phyloP scores from a whole-genome alignment of 2,888 invertebrate species.

The Campoplex nolae region DNA sequence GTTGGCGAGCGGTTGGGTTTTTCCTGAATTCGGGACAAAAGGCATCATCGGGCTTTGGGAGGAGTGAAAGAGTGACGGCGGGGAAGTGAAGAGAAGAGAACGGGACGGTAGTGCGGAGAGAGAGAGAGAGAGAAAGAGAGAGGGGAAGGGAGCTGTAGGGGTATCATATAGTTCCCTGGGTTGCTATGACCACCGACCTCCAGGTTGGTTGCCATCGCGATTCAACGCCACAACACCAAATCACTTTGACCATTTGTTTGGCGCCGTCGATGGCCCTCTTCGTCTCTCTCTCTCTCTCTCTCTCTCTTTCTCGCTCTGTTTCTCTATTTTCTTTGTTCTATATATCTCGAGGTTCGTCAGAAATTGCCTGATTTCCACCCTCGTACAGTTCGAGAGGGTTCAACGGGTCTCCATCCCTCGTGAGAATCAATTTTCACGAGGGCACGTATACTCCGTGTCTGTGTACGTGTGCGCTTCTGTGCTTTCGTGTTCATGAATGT shows the following conservation, averaged over 20 bases:
- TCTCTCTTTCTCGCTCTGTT: slow-evolving; percentile 32
- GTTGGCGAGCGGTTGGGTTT: slow-evolving; percentile 6
- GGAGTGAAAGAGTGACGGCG: not conserved
- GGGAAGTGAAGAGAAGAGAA: slow-evolving; percentile 23
- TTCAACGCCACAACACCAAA: slow-evolving; percentile 83
- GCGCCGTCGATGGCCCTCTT: slow-evolving; percentile 79
- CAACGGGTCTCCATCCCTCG: slow-evolving; percentile 52
- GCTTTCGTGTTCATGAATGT: not conserved
- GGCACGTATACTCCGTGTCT: not conserved
- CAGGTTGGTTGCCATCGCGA: slow-evolving; percentile 83
- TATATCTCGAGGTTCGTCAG: slow-evolving; percentile 54
- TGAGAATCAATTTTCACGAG: slow-evolving; percentile 64
- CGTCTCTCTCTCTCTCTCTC: not conserved
- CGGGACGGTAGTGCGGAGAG: not conserved
- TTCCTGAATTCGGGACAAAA: slow-evolving; percentile 40
- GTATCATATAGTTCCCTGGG: slow-evolving; percentile 74
- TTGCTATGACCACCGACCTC: slow-evolving; percentile 75
- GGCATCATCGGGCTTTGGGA: slow-evolving; percentile 8
- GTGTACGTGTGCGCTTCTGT: too few relatives aligned
- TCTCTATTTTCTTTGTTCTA: slow-evolving; percentile 39
- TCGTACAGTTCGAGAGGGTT: slow-evolving; percentile 54
- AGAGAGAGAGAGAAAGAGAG: not conserved
- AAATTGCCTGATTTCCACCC: slow-evolving; percentile 40
- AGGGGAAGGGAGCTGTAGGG: slow-evolving; percentile 57
- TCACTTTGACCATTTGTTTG: slow-evolving; percentile 83